A percentile compares a stretch with the other conserved stretches of the same genome.
Conservation (phyloP, 2,113 vertebrate species). For the Ornithorhynchus anatinus region DNA sequence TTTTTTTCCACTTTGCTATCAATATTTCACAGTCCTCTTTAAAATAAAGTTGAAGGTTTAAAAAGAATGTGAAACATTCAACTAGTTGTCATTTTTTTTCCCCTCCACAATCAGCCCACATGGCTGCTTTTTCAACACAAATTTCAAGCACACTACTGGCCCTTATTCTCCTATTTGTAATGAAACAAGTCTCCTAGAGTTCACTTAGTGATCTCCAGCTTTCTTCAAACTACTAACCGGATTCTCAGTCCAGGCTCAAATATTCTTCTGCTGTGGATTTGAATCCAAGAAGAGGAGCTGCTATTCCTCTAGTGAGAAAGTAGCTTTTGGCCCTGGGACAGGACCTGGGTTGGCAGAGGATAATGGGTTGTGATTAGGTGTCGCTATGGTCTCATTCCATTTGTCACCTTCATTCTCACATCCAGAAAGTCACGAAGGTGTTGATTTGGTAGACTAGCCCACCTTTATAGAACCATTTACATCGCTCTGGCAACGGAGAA, state of each 20-base stretch:
- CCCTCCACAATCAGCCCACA: too few relatives aligned
- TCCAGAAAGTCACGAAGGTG: background rate
- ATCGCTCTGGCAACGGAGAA: background rate
- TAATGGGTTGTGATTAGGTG: background rate
- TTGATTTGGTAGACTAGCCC: conserved; percentile 3
- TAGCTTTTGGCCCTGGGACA: background rate
- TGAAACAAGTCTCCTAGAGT: background rate
- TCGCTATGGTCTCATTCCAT: background rate
- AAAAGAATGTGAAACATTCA: too few relatives aligned
- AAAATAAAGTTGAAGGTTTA: too few relatives aligned
- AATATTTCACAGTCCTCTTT: too few relatives aligned
- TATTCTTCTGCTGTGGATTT: background rate
- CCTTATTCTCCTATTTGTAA: background rate
- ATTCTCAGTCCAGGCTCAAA: background rate
- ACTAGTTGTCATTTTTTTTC: too few relatives aligned
- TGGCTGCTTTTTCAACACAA: too few relatives aligned
- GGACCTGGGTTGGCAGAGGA: background rate
- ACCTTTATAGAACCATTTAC: background rate
- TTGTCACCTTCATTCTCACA: background rate
- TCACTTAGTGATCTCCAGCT: background rate
- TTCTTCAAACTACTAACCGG: background rate
- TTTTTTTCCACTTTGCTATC: conserved; percentile 12
- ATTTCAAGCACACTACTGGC: too few relatives aligned
- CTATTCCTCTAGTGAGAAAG: background rate
- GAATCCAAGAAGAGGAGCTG: background rate